Percentiles rank a stretch among this genome's conserved stretches.
Evolutionary conservation across 2,888 invertebrate species (phyloP).

Genomic region (Cephus rjabovi): DNA sequence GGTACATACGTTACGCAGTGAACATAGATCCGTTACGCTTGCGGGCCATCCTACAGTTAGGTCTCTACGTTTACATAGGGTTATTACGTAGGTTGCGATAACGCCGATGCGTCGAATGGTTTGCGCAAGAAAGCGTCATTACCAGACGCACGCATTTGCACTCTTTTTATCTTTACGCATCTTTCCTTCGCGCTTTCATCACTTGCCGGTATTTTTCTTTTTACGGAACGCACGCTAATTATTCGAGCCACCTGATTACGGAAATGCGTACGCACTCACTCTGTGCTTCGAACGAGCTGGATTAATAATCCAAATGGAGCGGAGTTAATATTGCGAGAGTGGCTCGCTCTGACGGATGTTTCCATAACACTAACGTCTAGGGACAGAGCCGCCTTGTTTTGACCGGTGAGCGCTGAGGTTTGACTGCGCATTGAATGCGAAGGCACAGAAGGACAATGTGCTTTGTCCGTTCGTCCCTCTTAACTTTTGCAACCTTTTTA

Average conservation of each 20-base stretch:
- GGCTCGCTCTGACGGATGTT: neutral
- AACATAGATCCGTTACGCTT: neutral
- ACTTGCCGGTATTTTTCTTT: neutral
- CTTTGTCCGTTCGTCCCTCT: neutral
- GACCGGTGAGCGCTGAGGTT: conserved; percentile 13
- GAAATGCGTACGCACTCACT: conserved; percentile 13
- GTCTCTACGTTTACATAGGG: neutral
- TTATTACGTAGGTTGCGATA: neutral
- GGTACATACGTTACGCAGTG: conserved; percentile 1
- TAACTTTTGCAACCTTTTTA: neutral
- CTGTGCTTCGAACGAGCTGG: conserved; percentile 12
- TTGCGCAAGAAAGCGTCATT: neutral
- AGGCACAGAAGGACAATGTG: neutral
- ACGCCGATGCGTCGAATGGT: neutral
- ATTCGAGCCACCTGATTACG: conserved; percentile 16
- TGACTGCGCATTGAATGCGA: neutral
- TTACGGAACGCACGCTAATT: neutral
- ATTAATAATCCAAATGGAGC: conserved; percentile 41
- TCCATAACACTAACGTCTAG: conserved; percentile 9
- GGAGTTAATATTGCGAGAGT: conserved; percentile 17
- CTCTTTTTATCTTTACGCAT: neutral
- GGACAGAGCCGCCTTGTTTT: conserved; percentile 32
- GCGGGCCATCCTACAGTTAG: neutral
- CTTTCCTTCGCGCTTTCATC: neutral
- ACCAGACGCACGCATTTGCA: neutral